Base-by-base conservation (phyloP, 1,140 invertebrate genomes). In the Meloidogyne hapla region DNA sequence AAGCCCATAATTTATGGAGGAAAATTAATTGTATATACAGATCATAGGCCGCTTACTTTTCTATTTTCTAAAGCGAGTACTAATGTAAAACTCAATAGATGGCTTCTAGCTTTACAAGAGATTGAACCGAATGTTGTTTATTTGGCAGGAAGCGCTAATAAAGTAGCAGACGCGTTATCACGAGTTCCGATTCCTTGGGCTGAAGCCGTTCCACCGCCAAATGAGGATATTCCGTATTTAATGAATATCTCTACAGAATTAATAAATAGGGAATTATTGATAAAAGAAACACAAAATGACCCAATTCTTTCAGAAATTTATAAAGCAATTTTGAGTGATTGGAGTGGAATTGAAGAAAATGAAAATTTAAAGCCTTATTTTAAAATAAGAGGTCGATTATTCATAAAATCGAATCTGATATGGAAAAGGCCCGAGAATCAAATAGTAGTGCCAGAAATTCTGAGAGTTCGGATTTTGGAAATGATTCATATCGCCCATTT, bases 401-500 rank as follows among this genome's bases (percentile, higher is more conserved):
- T 10, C 10, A 21, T 68, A 0, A 42, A 68, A 2, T 18, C 18
- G 21, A 68, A 68, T 23, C 8, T 68, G 1, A 25, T 68, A 8
- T 1, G 15, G 0, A 68, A 68, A 68, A 26, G 12, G 5, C 66
- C 66, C 6, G 21, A 42, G 9, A 26, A n/a, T 8, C 66, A 68
- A 68, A 68, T 68, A 6, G 23, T 68, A 0, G 21, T 68, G 18
- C 66, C 66, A 0, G 5, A 25, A 68, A 25, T 21, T 21, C n/a
- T 68, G 8, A 33, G 25, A 68, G 26, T 5, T 21, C 2, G 5
- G 26, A 8, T 68, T 23, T n/a, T 68, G 5, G 23, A 68, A 26
- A 26, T 68, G 0, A 68, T 68, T 9, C 66, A 68, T 68, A 1
- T 18, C 4, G n/a, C 66, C 21, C 66, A 68, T 68, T 68, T 68